Conservation (phyloP, 2,888 invertebrate genomes). For the Ceraclea dissimilis region DNA sequence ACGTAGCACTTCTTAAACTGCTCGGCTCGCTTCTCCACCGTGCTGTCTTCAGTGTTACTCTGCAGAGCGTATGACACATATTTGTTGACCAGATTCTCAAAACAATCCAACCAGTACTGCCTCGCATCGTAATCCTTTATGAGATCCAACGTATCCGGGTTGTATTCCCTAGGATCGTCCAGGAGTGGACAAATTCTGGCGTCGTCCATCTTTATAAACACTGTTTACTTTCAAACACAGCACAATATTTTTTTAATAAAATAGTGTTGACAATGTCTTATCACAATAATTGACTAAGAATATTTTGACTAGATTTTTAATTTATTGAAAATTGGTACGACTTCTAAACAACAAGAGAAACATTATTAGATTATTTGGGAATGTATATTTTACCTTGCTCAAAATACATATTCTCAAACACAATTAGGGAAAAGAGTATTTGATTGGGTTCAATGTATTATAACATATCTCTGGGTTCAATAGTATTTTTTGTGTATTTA, state of each 20-base stretch:
- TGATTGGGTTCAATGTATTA: no score
- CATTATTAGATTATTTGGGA: no score
- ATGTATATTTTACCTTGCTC: no score
- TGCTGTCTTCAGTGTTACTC: constrained; percentile 56
- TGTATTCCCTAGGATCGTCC: constrained; percentile 69
- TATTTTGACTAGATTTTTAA: no score
- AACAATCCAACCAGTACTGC: constrained; percentile 87
- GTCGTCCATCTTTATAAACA: constrained; percentile 31
- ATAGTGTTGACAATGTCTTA: no score
- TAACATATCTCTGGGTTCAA: no score
- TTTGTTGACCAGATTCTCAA: constrained; percentile 78
- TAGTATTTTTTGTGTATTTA: no score
- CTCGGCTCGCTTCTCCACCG: constrained; percentile 70
- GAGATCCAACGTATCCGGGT: constrained; percentile 88
- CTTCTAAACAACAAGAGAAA: no score
- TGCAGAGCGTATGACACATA: constrained; percentile 75
- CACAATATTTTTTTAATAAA: background rate
- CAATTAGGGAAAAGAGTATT: no score
- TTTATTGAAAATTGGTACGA: no score
- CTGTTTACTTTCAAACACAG: background rate
- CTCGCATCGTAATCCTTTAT: constrained; percentile 77
- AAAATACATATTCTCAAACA: no score
- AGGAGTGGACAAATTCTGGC: constrained; percentile 67
- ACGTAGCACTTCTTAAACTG: constrained; percentile 79
- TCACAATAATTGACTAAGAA: no score